Evolutionary conservation across 2,888 invertebrate genomes (phyloP).

Genomic region (Malacosoma neustria): DNA sequence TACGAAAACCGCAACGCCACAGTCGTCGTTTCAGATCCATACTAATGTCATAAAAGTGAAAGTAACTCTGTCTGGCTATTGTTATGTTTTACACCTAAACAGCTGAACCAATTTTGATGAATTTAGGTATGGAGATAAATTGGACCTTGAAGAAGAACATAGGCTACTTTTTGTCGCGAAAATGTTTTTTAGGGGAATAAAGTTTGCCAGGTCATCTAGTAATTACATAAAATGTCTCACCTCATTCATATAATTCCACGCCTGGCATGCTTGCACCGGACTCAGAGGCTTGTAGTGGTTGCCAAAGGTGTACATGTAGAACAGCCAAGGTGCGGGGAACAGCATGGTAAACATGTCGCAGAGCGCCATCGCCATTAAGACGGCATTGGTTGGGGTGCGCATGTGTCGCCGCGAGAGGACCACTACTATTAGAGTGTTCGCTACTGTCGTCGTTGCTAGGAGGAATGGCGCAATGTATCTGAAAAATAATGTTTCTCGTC

Average conservation of each 20-base stretch:
- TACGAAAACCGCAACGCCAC: no score
- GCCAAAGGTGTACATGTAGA: constrained; percentile 94
- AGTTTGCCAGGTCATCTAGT: no score
- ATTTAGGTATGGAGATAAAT: no score
- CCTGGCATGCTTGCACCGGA: constrained; percentile 84
- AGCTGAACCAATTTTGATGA: no score
- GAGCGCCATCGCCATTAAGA: constrained; percentile 95
- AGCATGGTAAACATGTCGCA: constrained; percentile 95
- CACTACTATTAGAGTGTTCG: constrained; percentile 92
- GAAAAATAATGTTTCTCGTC: constrained; percentile 10
- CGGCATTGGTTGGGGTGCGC: constrained; percentile 93
- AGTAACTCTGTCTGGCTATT: no score
- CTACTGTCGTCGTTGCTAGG: constrained; percentile 89
- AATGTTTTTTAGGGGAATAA: no score
- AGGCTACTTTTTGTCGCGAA: no score
- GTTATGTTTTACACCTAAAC: no score
- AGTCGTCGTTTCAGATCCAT: no score
- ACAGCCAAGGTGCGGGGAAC: constrained; percentile 92
- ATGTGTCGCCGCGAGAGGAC: constrained; percentile 93
- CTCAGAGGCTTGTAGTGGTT: constrained; percentile 88
- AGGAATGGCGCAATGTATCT: constrained; percentile 87
- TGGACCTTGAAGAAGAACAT: no score
- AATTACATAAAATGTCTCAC: constrained; percentile 70
- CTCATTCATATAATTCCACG: constrained; percentile 87
- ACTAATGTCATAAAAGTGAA: no score